Evolutionary conservation across 2,888 invertebrate species (phyloP).

Genomic region (Lithosia quadra): DNA sequence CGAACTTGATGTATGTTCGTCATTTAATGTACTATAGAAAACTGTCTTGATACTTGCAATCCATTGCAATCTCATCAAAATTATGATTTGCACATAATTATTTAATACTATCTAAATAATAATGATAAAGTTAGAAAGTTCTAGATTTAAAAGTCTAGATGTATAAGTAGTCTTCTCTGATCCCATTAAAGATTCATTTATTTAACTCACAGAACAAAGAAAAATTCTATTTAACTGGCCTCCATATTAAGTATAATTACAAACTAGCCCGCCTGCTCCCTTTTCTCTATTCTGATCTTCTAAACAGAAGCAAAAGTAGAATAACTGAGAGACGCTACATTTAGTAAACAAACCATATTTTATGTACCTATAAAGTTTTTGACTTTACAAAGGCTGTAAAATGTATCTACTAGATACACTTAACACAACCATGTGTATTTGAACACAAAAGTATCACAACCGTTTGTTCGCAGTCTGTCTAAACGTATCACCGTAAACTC

Average conservation of each 20-base stretch:
- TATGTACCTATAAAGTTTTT: no score
- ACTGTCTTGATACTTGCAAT: constrained; percentile 29
- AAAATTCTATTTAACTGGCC: no score
- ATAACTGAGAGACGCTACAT: no score
- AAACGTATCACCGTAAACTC: constrained; percentile 68
- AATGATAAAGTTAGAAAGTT: neutral
- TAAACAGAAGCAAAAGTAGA: neutral
- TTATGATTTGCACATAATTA: neutral
- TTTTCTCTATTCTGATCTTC: neutral
- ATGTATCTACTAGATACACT: no score
- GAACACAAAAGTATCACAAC: constrained; percentile 20
- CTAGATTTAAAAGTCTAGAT: neutral
- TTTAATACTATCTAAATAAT: neutral
- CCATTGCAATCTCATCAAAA: neutral
- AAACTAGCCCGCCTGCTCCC: no score
- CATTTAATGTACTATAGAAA: constrained; percentile 12
- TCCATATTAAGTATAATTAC: no score
- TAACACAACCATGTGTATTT: neutral
- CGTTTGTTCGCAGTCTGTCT: constrained; percentile 42
- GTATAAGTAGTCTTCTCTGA: neutral
- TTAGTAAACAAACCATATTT: no score
- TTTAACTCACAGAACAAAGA: no score
- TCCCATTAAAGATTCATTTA: no score
- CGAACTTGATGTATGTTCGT: constrained; percentile 45
- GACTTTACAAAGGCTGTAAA: neutral